A percentile compares a stretch with the other conserved stretches of the same genome.
phyloP scores from a whole-genome alignment of 1,140 invertebrate genomes.

The Drosophila tani region DNA sequence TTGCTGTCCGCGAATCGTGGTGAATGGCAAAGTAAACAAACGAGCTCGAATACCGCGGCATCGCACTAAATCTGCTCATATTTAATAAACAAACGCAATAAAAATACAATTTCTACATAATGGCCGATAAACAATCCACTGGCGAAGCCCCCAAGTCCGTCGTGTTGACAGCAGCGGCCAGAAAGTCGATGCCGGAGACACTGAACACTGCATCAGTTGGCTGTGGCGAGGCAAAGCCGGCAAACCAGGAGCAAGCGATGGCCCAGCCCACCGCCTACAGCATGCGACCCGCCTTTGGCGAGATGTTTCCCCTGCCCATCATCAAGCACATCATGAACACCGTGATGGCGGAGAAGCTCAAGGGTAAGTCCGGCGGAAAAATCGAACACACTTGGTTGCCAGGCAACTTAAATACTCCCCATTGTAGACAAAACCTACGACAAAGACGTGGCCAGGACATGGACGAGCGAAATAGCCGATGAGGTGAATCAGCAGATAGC shows the following conservation, averaged over 20 bases:
- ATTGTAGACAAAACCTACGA: constrained; percentile 65
- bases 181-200: constrained; percentile 12
- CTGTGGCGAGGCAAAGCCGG: constrained; percentile 28
- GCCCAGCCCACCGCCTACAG: constrained; percentile 62
- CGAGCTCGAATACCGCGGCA: background rate
- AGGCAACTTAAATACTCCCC: constrained; percentile 26
- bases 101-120: background rate
- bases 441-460: constrained; percentile 57
- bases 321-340: constrained; percentile 62
- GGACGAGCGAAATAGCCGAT: constrained; percentile 68
- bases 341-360: constrained; percentile 64
- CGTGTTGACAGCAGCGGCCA: background rate
- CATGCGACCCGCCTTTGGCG: constrained; percentile 72
- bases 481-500: constrained; percentile 71
- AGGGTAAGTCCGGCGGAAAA: constrained; percentile 44
- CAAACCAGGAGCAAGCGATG: constrained; percentile 37
- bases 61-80: background rate
- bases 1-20: background rate
- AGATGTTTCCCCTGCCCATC: constrained; percentile 68
- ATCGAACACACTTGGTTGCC: constrained; percentile 42
- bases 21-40: constrained; percentile 15
- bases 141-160: constrained; percentile 4
- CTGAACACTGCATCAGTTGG: background rate
- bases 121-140: constrained; percentile 26
- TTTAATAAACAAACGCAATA: background rate